phyloP scores from a whole-genome alignment of 2,888 invertebrate genomes.

The Leptothorax acervorum region DNA sequence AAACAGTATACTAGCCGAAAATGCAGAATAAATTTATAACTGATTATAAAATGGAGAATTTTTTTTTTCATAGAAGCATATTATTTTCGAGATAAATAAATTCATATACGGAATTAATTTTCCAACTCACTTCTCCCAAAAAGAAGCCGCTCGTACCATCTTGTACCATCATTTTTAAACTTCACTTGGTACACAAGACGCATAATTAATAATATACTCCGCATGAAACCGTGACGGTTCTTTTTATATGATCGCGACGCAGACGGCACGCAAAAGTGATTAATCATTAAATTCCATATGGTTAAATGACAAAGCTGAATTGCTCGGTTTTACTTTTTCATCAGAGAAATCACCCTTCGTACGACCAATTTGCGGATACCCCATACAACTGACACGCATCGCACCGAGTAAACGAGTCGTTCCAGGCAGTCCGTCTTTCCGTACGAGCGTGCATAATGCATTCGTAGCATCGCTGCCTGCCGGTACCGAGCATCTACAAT shows the following conservation, averaged over 20 bases:
- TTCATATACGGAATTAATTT: background rate
- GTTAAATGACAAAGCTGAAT: slow-evolving; percentile 37
- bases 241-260: slow-evolving; percentile 12
- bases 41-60: background rate
- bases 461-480: slow-evolving; percentile 57
- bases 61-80: background rate
- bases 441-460: slow-evolving; percentile 60
- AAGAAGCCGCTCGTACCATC: background rate
- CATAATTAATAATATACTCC: slow-evolving; percentile 13
- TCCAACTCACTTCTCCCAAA: background rate
- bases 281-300: slow-evolving; percentile 36
- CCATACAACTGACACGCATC: slow-evolving; percentile 28
- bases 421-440: slow-evolving; percentile 9
- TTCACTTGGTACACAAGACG: background rate
- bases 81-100: background rate
- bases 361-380: slow-evolving; percentile 30
- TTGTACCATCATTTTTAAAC: background rate
- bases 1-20: background rate
- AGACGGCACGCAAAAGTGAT: slow-evolving; percentile 21
- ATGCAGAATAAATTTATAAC: background rate
- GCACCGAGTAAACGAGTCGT: slow-evolving; percentile 56
- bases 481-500: slow-evolving; percentile 58
- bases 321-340: slow-evolving; percentile 33
- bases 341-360: slow-evolving; percentile 18
- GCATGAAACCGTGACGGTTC: slow-evolving; percentile 5